Conservation (phyloP, 2,888 invertebrate genomes). For the Smittia aterrima region DNA sequence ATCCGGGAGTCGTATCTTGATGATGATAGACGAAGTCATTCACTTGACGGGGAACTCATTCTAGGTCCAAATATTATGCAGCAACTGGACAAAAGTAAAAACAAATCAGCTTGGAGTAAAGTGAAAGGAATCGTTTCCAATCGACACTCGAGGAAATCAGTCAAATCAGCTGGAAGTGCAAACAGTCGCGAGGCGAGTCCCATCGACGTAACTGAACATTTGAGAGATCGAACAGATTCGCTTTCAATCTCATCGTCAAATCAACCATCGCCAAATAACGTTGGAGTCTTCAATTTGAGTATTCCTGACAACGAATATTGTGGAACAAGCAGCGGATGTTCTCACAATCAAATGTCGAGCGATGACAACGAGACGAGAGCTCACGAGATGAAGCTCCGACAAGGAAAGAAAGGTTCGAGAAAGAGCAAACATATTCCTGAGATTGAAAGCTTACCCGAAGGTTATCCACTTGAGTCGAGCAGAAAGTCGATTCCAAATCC, state of each 20-base stretch:
- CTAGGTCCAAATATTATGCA: conserved; percentile 14
- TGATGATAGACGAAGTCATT: conserved; percentile 48
- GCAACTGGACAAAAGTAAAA: conserved; percentile 49
- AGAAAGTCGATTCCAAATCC: conserved; percentile 51
- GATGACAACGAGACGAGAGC: conserved; percentile 43
- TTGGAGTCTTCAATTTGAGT: conserved; percentile 43
- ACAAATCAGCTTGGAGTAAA: conserved; percentile 74
- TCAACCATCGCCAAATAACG: conserved; percentile 1
- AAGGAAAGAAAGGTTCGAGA: conserved; percentile 43
- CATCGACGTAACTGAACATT: not conserved
- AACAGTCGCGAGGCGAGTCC: conserved; percentile 45
- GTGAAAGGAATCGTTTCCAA: conserved; percentile 72
- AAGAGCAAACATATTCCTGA: conserved; percentile 47
- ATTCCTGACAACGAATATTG: conserved; percentile 50
- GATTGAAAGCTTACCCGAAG: conserved; percentile 53
- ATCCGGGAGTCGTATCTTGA: conserved; percentile 43
- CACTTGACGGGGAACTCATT: conserved; percentile 47
- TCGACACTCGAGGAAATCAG: conserved; percentile 44
- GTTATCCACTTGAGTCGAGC: conserved; percentile 48
- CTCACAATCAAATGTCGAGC: conserved; percentile 46
- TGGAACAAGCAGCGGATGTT: conserved; percentile 51
- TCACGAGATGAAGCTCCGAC: conserved; percentile 12
- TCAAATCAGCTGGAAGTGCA: conserved; percentile 44
- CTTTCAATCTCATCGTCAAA: conserved; percentile 13
- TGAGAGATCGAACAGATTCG: conserved; percentile 20